phyloP scores from a whole-genome alignment of 2,113 vertebrate species.

The Limanda limanda region DNA sequence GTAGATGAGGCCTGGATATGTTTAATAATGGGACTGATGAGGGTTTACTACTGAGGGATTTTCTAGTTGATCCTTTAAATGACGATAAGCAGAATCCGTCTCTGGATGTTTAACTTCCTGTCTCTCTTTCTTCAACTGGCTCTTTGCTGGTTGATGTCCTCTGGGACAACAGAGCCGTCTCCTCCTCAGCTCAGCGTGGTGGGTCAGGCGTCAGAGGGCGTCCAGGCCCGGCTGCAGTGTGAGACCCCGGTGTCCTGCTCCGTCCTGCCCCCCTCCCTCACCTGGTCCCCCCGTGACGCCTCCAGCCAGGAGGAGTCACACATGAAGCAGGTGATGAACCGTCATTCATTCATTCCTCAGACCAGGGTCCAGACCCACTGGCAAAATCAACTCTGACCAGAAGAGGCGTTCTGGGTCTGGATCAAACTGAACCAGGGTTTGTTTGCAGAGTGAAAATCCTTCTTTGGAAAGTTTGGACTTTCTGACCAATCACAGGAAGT shows the following conservation, averaged over 20 bases:
- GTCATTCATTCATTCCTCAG: background rate
- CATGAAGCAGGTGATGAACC: slow-evolving; percentile 11
- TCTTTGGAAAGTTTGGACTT: no score
- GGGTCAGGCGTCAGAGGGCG: background rate
- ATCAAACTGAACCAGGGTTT: no score
- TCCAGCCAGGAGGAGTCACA: background rate
- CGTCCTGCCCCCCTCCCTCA: slow-evolving; percentile 36
- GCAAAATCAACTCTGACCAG: no score
- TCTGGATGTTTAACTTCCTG: background rate
- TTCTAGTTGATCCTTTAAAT: no score
- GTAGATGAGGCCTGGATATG: no score
- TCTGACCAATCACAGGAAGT: no score
- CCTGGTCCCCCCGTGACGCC: slow-evolving; percentile 20
- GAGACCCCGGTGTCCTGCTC: slow-evolving; percentile 27
- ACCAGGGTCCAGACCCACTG: no score
- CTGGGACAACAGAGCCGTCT: background rate
- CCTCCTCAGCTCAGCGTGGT: slow-evolving; percentile 3
- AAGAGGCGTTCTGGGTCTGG: no score
- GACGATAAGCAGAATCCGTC: no score
- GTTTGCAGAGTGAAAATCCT: background rate
- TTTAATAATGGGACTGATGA: no score
- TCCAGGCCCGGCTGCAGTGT: slow-evolving; percentile 23
- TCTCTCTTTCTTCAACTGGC: background rate
- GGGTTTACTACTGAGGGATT: no score
- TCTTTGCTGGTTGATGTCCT: background rate